phyloP scores from a whole-genome alignment of 35 echinoderm and acorn worm genomes.

The Hemicentrotus pulcherrimus region DNA sequence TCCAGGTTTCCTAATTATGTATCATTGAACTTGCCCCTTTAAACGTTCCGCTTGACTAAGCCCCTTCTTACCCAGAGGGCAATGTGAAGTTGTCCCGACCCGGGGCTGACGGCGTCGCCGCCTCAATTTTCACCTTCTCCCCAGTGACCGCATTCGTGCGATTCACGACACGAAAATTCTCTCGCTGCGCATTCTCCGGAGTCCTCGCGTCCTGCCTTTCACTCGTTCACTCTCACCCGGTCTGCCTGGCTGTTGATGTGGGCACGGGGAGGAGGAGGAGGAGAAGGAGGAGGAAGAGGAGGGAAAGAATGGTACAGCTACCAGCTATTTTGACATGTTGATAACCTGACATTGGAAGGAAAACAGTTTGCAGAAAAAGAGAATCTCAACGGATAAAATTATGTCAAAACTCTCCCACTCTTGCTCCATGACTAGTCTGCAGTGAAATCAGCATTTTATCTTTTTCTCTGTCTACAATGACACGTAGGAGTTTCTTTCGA shows the following conservation, averaged over 20 bases:
- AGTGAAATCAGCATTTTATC: background rate
- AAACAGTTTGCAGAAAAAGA: background rate
- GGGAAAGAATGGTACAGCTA: background rate
- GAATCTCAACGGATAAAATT: background rate
- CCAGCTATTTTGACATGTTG: background rate
- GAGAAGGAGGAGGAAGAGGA: background rate
- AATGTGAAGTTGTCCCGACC: slow-evolving; percentile 10
- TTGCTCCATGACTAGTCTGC: background rate
- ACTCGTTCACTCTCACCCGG: background rate
- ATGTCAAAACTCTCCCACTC: background rate
- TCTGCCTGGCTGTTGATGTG: background rate
- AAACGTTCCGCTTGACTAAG: background rate
- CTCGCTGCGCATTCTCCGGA: slow-evolving; percentile 26
- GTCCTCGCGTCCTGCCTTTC: background rate
- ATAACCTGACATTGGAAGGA: background rate
- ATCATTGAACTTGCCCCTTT: background rate
- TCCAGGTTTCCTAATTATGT: background rate
- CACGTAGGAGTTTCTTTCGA: too few relatives aligned
- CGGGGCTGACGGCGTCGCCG: slow-evolving; percentile 34
- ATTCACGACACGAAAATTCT: slow-evolving; percentile 49
- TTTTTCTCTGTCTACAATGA: too few relatives aligned
- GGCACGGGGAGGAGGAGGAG: background rate
- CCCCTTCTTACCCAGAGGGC: background rate
- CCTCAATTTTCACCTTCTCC: slow-evolving; percentile 53
- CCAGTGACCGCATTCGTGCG: slow-evolving; percentile 35